These are phyloP conservation scores for Helostoma temminkii DNA, from an alignment of 2,797 vertebrate species.

Conservation along the genomic window DNA sequence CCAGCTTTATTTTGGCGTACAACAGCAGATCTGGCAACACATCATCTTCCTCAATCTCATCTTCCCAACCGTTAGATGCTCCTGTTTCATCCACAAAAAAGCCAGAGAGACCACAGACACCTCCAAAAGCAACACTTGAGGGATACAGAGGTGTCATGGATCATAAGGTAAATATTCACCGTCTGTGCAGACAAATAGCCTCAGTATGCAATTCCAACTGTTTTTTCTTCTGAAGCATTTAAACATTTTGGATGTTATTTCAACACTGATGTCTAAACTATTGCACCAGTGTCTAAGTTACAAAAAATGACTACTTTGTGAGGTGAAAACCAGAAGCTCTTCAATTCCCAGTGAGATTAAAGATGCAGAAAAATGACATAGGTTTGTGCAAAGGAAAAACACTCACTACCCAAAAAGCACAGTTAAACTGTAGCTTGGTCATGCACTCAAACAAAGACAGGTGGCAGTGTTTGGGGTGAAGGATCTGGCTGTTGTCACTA, in stretches of 20 bases:
- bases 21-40: conserved; percentile 81
- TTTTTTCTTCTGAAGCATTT: background rate
- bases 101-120: conserved; percentile 35
- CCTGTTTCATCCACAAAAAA: conserved; percentile 44
- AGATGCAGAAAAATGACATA: background rate
- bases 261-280: background rate
- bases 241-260: background rate
- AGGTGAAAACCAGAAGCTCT: background rate
- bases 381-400: background rate
- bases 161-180: conserved; percentile 89
- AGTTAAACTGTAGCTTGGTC: background rate
- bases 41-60: conserved; percentile 34
- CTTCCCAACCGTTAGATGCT: conserved; percentile 20
- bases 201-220: background rate
- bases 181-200: conserved; percentile 11
- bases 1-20: conserved; percentile 93
- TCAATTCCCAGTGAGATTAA: conserved; percentile 1
- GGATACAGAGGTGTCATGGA: conserved; percentile 91
- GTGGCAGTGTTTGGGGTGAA: background rate
- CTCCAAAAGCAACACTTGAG: conserved; percentile 76
- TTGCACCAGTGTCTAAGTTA: background rate
- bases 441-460: conserved; percentile 4
- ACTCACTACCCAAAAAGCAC: background rate
- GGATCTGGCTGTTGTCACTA: background rate
- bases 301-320: background rate